These are phyloP conservation scores for Tetranychus truncatus DNA, from an alignment of 2,888 invertebrate species.

Conservation along the genomic window DNA sequence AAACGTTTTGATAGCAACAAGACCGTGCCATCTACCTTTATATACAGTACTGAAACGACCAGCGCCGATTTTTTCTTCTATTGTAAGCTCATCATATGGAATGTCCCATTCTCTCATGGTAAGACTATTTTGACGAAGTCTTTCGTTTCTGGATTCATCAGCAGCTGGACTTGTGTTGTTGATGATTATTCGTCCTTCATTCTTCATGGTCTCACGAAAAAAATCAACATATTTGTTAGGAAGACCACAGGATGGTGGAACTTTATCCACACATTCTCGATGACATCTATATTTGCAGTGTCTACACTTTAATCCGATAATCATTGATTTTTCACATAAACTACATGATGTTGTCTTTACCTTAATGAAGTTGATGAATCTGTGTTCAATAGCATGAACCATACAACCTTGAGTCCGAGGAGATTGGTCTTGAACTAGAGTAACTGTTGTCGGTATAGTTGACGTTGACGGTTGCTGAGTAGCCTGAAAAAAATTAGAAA, in stretches of 20 bases:
- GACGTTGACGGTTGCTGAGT: too few relatives aligned
- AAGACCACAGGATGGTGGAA: conserved; percentile 71
- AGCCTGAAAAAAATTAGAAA: too few relatives aligned
- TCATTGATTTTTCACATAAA: conserved; percentile 70
- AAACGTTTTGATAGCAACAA: conserved; percentile 86
- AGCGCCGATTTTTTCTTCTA: conserved; percentile 68
- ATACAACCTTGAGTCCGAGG: conserved; percentile 51
- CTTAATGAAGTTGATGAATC: conserved; percentile 65
- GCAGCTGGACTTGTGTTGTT: conserved; percentile 41
- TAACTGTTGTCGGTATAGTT: too few relatives aligned
- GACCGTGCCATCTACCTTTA: conserved; percentile 90
- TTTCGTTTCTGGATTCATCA: conserved; percentile 33
- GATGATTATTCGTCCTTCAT: conserved; percentile 21
- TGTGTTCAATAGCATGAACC: conserved; percentile 74
- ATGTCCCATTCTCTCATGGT: conserved; percentile 94
- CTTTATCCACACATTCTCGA: conserved; percentile 36
- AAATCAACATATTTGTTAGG: conserved; percentile 65
- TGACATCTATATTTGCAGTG: conserved; percentile 53
- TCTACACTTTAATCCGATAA: conserved; percentile 58
- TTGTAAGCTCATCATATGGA: conserved; percentile 76
- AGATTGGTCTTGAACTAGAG: conserved; percentile 35
- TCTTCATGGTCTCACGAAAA: conserved; percentile 37
- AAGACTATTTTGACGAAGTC: conserved; percentile 39
- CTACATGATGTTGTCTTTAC: conserved; percentile 65
- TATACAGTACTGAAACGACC: conserved; percentile 87